Conservation (phyloP, 1,140 invertebrate genomes). For the Leptonema lineaticorne region DNA sequence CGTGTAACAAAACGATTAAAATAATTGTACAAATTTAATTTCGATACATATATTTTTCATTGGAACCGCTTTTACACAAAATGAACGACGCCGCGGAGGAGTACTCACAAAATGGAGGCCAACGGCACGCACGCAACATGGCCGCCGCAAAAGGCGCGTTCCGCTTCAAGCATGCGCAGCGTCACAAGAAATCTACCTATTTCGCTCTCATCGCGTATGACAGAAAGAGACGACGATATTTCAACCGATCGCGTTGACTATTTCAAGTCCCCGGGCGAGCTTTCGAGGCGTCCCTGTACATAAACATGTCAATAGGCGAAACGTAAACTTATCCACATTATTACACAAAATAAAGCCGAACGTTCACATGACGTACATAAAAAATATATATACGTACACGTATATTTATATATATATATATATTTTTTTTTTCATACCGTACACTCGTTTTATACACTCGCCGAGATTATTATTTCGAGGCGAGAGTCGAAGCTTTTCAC, state of each 20-base stretch:
- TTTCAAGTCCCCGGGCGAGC: background rate
- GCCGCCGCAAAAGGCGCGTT: constrained; percentile 22
- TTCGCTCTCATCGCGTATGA: background rate
- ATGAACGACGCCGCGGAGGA: constrained; percentile 17
- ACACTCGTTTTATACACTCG: background rate
- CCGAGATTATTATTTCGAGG: background rate
- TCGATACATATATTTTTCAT: constrained; percentile 14
- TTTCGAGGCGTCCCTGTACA: constrained; percentile 26
- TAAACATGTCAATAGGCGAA: constrained; percentile 42
- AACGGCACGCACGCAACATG: constrained; percentile 36
- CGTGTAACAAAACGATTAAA: background rate
- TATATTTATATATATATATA: background rate
- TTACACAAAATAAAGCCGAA: constrained; percentile 35
- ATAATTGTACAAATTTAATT: background rate
- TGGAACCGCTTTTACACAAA: background rate
- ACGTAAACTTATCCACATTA: constrained; percentile 39
- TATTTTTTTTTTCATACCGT: background rate
- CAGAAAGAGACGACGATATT: constrained; percentile 10
- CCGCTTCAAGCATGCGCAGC: background rate
- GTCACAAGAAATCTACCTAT: constrained; percentile 9
- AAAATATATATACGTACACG: constrained; percentile 35
- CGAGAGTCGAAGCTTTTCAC: background rate
- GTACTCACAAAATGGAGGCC: constrained; percentile 38
- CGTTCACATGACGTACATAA: constrained; percentile 35
- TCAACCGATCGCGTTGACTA: background rate